Percentiles rank a stretch among this genome's conserved stretches.
Conservation (phyloP, 2,888 invertebrate species). For the Oligia fasciuncula region DNA sequence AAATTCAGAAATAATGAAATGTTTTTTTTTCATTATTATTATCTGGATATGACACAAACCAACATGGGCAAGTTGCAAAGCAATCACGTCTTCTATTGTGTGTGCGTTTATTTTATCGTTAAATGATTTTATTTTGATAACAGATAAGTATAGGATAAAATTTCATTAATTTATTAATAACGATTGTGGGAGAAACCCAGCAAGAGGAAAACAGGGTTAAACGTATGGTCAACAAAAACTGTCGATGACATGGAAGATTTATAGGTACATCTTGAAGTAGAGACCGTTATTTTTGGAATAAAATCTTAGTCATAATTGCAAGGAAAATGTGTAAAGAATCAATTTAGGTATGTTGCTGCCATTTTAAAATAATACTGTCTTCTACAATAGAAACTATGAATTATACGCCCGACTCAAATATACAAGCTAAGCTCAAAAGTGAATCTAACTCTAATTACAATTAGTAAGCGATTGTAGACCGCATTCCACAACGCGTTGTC, state of each 20-base stretch:
- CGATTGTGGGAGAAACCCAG: constrained; percentile 44
- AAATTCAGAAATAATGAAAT: neutral
- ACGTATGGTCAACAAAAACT: neutral
- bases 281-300: neutral
- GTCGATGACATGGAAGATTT: constrained; percentile 27
- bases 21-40: neutral
- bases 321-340: constrained; percentile 12
- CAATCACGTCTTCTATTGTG: neutral
- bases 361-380: constrained; percentile 1
- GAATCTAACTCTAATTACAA: constrained; percentile 29
- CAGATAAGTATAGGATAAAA: neutral
- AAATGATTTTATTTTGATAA: neutral
- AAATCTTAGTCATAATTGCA: neutral
- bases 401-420: neutral
- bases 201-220: constrained; percentile 40
- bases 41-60: neutral
- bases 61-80: neutral
- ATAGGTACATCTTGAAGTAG: neutral
- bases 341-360: neutral
- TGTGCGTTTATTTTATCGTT: neutral
- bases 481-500: constrained; percentile 32
- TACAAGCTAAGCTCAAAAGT: constrained; percentile 4
- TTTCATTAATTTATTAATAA: constrained; percentile 9
- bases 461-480: constrained; percentile 11
- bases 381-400: neutral